A percentile compares a stretch with the other conserved stretches of the same genome.
Conservation (phyloP, 2,113 vertebrate genomes). For the Lichenostomus cassidix region DNA sequence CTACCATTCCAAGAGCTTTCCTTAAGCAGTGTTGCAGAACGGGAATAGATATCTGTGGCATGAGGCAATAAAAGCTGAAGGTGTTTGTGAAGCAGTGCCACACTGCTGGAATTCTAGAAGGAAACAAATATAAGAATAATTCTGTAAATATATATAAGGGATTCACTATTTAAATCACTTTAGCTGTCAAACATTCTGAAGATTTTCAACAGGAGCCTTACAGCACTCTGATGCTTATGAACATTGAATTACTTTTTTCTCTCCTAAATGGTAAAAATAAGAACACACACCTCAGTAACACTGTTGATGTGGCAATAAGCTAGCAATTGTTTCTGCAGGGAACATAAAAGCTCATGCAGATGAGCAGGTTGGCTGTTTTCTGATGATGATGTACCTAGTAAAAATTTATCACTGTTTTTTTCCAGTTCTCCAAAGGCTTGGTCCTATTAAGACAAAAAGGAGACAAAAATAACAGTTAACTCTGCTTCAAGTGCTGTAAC, state of each 20-base stretch:
- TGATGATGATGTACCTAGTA: slow-evolving; percentile 87
- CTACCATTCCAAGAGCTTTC: slow-evolving; percentile 96
- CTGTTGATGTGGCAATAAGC: slow-evolving; percentile 95
- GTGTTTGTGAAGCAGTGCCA: slow-evolving; percentile 96
- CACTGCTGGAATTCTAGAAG: slow-evolving; percentile 91
- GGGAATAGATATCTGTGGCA: slow-evolving; percentile 94
- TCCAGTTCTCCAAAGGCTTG: slow-evolving; percentile 97
- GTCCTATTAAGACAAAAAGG: slow-evolving; percentile 77
- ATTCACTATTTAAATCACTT: background rate
- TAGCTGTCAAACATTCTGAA: background rate
- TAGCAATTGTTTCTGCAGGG: slow-evolving; percentile 93
- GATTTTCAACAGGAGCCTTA: background rate
- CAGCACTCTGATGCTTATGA: background rate
- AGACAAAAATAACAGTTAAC: background rate
- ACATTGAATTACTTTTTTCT: background rate
- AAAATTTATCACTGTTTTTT: slow-evolving; percentile 97
- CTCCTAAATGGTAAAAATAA: background rate
- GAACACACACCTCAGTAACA: slow-evolving; percentile 84
- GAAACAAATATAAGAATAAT: background rate
- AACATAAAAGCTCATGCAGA: slow-evolving; percentile 94
- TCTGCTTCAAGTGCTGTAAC: background rate
- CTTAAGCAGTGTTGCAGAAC: slow-evolving; percentile 87
- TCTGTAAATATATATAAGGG: background rate
- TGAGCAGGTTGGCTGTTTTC: slow-evolving; percentile 97
- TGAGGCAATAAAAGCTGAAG: slow-evolving; percentile 94